Conservation (phyloP, 1,140 invertebrate genomes). For the Metopolophium dirhodum region DNA sequence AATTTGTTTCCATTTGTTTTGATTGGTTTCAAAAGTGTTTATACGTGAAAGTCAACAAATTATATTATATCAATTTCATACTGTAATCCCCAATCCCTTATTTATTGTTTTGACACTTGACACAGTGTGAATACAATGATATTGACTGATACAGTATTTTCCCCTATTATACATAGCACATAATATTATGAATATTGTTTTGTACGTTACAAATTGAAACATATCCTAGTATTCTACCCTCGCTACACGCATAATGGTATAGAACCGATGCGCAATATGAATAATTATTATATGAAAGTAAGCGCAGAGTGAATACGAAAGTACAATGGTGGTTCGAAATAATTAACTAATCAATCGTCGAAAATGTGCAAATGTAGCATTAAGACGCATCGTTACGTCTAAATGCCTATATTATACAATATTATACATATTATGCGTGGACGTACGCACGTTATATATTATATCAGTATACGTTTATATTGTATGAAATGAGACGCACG, state of each 20-base stretch:
- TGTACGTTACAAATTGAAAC: not conserved
- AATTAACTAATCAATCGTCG: not conserved
- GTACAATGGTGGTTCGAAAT: not conserved
- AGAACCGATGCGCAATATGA: not conserved
- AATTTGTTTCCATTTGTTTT: not conserved
- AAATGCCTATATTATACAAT: not conserved
- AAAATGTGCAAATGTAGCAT: not conserved
- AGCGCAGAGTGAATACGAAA: not conserved
- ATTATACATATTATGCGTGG: not conserved
- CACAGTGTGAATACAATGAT: conserved; percentile 19
- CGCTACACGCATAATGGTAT: not conserved
- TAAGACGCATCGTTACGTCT: not conserved
- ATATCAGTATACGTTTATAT: not conserved
- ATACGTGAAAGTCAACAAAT: conserved; percentile 10
- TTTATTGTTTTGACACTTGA: conserved; percentile 55
- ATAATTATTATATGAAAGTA: not conserved
- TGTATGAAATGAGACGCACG: not conserved
- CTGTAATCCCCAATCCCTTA: not conserved
- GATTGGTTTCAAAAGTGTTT: not conserved
- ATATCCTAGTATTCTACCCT: not conserved
- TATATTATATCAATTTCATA: conserved; percentile 2
- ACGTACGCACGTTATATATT: no score
- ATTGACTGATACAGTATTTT: not conserved
- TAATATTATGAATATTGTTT: not conserved
- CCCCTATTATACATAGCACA: not conserved